Evolutionary conservation across 2,888 invertebrate species (phyloP).

Genomic region (Trachelus iudaicus): DNA sequence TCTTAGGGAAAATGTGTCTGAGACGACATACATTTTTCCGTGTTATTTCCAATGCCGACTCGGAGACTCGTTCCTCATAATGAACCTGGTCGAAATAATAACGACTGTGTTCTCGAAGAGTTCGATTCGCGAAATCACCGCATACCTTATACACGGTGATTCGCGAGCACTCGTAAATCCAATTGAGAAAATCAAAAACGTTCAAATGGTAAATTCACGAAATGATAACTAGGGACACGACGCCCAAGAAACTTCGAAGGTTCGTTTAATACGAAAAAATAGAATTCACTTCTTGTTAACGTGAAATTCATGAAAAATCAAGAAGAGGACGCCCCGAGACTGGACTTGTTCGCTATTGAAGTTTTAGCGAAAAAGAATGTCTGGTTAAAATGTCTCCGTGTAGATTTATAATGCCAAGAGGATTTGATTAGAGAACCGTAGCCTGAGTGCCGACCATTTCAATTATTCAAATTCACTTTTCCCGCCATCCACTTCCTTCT

Average conservation of each 20-base stretch:
- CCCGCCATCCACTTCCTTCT: not conserved
- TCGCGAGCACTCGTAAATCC: not conserved
- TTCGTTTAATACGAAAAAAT: not conserved
- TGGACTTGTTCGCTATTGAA: too few species aligned
- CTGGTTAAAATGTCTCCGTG: not conserved
- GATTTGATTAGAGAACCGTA: not conserved
- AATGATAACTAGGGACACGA: too few species aligned
- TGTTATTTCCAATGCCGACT: too few species aligned
- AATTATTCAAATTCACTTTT: not conserved
- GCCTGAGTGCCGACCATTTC: not conserved
- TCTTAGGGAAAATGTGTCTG: too few species aligned
- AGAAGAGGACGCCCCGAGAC: too few species aligned
- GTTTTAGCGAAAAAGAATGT: not conserved
- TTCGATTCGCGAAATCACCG: not conserved
- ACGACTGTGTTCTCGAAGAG: not conserved
- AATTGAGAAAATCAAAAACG: not conserved
- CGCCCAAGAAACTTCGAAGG: too few species aligned
- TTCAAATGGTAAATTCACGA: too few species aligned
- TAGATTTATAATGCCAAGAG: not conserved
- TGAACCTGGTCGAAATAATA: not conserved
- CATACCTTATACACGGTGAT: not conserved
- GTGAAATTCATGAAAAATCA: slow-evolving; percentile 8
- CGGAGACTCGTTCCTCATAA: not conserved
- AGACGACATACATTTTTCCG: too few species aligned
- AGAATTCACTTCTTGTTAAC: slow-evolving; percentile 12